Conservation (phyloP, 2,113 vertebrate species). For the Philantomba maxwellii region DNA sequence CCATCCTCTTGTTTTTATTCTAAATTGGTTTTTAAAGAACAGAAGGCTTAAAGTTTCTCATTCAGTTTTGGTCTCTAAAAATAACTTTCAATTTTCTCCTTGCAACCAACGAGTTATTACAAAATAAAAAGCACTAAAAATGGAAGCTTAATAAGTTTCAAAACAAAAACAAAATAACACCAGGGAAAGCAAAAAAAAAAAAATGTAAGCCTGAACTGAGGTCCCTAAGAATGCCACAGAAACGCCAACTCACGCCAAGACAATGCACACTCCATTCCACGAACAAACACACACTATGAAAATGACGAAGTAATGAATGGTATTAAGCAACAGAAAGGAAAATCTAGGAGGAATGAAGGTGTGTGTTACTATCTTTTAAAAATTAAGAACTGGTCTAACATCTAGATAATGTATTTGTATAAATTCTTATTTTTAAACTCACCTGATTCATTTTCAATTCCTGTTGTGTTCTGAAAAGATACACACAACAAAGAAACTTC, state of each 20-base stretch:
- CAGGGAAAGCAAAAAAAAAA: not conserved
- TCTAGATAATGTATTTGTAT: slow-evolving; percentile 67
- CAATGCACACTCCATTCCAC: not conserved
- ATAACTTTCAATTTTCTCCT: not conserved
- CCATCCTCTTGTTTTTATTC: not conserved
- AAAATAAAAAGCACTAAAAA: slow-evolving; percentile 16
- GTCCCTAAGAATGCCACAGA: not conserved
- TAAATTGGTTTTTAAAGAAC: not conserved
- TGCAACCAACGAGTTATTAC: not conserved
- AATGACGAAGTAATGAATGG: not conserved
- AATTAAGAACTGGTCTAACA: slow-evolving; percentile 65
- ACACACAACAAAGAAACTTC: slow-evolving; percentile 81
- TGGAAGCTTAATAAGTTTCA: slow-evolving; percentile 39
- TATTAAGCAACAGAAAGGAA: slow-evolving; percentile 22
- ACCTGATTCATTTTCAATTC: slow-evolving; percentile 87
- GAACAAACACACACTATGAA: accelerated
- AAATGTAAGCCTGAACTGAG: not conserved
- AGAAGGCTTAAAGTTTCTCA: not conserved
- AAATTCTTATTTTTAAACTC: slow-evolving; percentile 78
- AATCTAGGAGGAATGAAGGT: slow-evolving; percentile 24
- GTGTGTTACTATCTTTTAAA: slow-evolving; percentile 57
- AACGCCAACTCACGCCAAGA: not conserved
- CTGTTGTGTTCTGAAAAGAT: slow-evolving; percentile 79
- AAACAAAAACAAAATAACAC: not conserved
- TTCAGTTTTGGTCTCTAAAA: not conserved